Evolutionary conservation across 2,797 vertebrate genomes (phyloP), one percentile per base, ranked within the genome.

Genomic region (Chanos chanos): DNA sequence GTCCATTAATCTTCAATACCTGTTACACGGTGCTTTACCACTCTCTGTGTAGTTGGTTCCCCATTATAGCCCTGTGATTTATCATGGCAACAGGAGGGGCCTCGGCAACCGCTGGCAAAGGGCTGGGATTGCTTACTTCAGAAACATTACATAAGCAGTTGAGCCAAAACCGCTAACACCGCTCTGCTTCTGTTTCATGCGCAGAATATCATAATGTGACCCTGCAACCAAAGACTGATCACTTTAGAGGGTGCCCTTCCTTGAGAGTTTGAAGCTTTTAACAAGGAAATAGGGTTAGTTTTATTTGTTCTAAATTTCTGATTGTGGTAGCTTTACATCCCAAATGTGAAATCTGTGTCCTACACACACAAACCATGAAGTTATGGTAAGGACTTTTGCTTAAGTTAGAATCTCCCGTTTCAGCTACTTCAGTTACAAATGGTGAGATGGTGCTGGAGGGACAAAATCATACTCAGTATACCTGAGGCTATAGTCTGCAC

Each of bases 1-100:
- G 16, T 7, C 36, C 48, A 60, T 78, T 70, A 73, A 75, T 73
- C 63, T 78, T 64, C 49, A 21, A 70, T 74, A 70, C 61, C 69
- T 72, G 61, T 65, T 76, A 70, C 63, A 65, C 56, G 43, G 61
- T 43, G 52, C 66, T 70, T 72, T 70, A 60, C 51, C 68, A 65
- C 53, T 61, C 63, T 55, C 53, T 59, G 22, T 68, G 47, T 64
- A 71, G 65, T 74, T 76, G 66, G 49, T 65, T 63, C 55, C 72
- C 45, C 60, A 73, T 68, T 73, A 63, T 61, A 63, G n/a, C 39
- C 55, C 41, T 36, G 21, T 72, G 69, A 77, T 72, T 74, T 74
- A 74, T 72, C 16, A 27, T 55, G 45, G 45, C 41, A 56, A 61
- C 41, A 57, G 60, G 43, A 47, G 47, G 61, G 62, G 48, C 19